Evolutionary conservation across 2,113 vertebrate species (phyloP).

Genomic region (Bos indicus): DNA sequence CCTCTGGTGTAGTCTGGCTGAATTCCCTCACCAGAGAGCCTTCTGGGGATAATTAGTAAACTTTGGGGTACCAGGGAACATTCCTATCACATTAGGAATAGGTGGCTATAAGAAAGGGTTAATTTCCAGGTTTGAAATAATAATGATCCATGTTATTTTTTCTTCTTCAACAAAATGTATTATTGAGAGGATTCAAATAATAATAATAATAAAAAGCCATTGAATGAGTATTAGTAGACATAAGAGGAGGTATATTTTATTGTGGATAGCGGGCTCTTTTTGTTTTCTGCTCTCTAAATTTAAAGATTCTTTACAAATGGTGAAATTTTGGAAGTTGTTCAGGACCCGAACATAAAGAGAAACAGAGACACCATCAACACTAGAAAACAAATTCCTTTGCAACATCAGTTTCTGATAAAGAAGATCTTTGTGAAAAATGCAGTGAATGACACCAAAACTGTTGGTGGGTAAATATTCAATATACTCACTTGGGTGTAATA

Average conservation of each 20-base stretch:
- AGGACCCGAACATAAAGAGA: conserved; percentile 49
- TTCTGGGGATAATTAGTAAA: conserved; percentile 77
- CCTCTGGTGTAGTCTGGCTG: conserved; percentile 49
- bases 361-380: conserved; percentile 43
- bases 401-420: conserved; percentile 52
- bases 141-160: background rate
- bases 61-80: conserved; percentile 61
- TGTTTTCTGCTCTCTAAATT: background rate
- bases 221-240: background rate
- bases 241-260: background rate
- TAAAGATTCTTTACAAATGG: conserved; percentile 39
- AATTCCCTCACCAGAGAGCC: conserved; percentile 68
- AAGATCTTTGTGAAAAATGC: conserved; percentile 59
- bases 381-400: conserved; percentile 67
- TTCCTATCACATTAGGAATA: conserved; percentile 53
- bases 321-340: background rate
- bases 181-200: conserved; percentile 31
- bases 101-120: conserved; percentile 70
- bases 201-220: background rate
- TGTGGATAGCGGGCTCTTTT: background rate
- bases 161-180: background rate
- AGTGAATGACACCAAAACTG: conserved; percentile 56
- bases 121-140: conserved; percentile 71
- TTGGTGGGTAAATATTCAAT: conserved; percentile 45
- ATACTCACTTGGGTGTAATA: conserved; percentile 67